These are phyloP conservation scores for Arge pagana DNA, from an alignment of 2,888 invertebrate genomes.

Conservation along the genomic window DNA sequence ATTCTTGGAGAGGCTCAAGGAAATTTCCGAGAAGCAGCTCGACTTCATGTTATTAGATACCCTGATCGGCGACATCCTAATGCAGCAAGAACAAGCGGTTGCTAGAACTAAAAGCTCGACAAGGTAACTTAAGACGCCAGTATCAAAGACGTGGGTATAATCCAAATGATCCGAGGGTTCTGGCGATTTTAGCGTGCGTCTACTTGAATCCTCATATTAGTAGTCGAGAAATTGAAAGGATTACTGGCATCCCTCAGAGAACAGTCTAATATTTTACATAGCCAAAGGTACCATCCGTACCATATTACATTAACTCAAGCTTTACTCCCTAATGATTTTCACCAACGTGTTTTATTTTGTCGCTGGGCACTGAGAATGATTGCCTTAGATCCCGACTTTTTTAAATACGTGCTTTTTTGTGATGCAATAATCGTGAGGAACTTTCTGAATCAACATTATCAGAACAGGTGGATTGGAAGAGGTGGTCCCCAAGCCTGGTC, in stretches of 20 bases:
- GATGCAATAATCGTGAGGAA: background rate
- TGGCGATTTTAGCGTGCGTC: slow-evolving; percentile 20
- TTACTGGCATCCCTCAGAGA: slow-evolving; percentile 23
- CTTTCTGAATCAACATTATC: slow-evolving; percentile 13
- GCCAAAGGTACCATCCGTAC: slow-evolving; percentile 14
- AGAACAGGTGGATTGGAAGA: slow-evolving; percentile 15
- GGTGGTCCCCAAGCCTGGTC: slow-evolving; percentile 18
- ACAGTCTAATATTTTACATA: slow-evolving; percentile 24
- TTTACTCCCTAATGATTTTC: too few relatives aligned
- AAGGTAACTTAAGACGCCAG: slow-evolving; percentile 10
- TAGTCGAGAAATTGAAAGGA: slow-evolving; percentile 22
- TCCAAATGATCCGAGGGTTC: slow-evolving; percentile 19
- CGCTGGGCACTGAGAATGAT: too few relatives aligned
- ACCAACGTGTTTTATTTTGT: too few relatives aligned
- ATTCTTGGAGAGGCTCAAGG: slow-evolving; percentile 4
- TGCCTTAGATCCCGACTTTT: too few relatives aligned
- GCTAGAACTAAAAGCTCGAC: too few relatives aligned
- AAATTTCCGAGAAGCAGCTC: slow-evolving; percentile 10
- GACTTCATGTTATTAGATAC: slow-evolving; percentile 9
- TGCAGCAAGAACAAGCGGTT: slow-evolving; percentile 4
- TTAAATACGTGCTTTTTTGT: too few relatives aligned
- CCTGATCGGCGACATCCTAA: slow-evolving; percentile 12
- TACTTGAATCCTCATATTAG: slow-evolving; percentile 26
- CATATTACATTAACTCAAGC: too few relatives aligned
- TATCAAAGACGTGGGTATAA: slow-evolving; percentile 14